phyloP scores from a whole-genome alignment of 2,113 vertebrate genomes.

The Chaenogobius annularis region DNA sequence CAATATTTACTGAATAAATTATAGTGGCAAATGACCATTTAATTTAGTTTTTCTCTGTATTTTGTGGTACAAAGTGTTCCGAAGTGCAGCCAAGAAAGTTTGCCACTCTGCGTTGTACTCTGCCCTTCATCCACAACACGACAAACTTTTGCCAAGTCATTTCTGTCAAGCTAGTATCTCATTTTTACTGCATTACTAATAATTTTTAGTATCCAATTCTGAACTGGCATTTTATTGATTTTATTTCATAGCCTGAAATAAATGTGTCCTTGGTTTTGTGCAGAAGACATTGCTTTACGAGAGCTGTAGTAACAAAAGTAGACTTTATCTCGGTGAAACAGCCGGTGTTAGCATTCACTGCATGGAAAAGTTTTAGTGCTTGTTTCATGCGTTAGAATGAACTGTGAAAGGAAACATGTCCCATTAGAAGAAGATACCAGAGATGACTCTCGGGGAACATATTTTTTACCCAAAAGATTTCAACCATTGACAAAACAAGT shows the following conservation, averaged over 20 bases:
- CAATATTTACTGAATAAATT: not conserved
- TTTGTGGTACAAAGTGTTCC: not conserved
- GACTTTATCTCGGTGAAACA: constrained; percentile 24
- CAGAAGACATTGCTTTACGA: not conserved
- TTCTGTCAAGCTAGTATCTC: constrained; percentile 3
- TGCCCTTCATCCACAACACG: not conserved
- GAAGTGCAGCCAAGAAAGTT: not conserved
- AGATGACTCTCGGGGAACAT: constrained; percentile 32
- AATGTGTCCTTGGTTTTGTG: constrained; percentile 12
- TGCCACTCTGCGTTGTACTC: not conserved
- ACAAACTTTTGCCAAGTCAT: not conserved
- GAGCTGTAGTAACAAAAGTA: not conserved
- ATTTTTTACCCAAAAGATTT: constrained; percentile 21
- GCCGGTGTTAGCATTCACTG: constrained; percentile 36
- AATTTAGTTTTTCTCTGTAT: not conserved
- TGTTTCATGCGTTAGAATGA: constrained; percentile 30
- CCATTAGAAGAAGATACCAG: constrained; percentile 39
- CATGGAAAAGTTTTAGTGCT: not conserved
- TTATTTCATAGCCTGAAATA: not conserved
- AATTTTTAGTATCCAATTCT: constrained; percentile 4
- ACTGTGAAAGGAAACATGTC: constrained; percentile 37
- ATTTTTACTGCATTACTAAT: not conserved
- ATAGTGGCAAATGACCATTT: not conserved
- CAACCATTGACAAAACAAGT: constrained; percentile 17
- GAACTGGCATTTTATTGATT: constrained; percentile 1